These are phyloP conservation scores for Agrilus cyanescens DNA, from an alignment of 2,888 invertebrate species.

Conservation along the genomic window DNA sequence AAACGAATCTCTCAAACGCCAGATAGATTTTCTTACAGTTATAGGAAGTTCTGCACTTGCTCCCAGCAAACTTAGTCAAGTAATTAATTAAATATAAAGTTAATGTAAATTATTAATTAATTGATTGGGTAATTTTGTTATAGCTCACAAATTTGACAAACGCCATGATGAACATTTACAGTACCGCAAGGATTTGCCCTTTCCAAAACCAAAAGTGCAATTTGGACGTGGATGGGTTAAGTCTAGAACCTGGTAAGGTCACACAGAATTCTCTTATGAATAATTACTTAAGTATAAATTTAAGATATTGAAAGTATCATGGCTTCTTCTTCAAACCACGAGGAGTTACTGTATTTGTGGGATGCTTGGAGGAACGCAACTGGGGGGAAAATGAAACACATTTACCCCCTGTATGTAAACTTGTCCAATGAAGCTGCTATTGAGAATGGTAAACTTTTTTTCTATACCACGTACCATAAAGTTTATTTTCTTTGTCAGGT, in stretches of 20 bases:
- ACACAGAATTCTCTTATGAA: neutral
- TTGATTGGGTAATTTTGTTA: slow-evolving; percentile 14
- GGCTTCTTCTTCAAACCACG: slow-evolving; percentile 41
- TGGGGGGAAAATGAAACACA: slow-evolving; percentile 46
- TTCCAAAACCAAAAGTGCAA: slow-evolving; percentile 30
- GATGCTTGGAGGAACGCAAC: slow-evolving; percentile 50
- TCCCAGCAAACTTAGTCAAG: slow-evolving; percentile 28
- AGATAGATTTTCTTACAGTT: slow-evolving; percentile 35
- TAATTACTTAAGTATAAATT: neutral
- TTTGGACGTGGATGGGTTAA: slow-evolving; percentile 22
- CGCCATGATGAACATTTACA: slow-evolving; percentile 29
- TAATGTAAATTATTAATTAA: neutral
- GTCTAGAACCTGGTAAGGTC: slow-evolving; percentile 31
- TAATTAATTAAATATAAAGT: slow-evolving; percentile 13
- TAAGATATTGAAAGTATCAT: slow-evolving; percentile 33
- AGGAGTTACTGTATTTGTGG: slow-evolving; percentile 53
- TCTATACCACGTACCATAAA: neutral
- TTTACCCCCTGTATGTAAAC: slow-evolving; percentile 48
- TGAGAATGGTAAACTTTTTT: neutral
- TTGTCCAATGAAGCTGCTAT: slow-evolving; percentile 50
- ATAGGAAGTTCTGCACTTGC: slow-evolving; percentile 37
- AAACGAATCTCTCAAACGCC: slow-evolving; percentile 31
- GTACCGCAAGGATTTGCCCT: slow-evolving; percentile 36
- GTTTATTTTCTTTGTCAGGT: slow-evolving; percentile 22
- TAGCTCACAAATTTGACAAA: slow-evolving; percentile 21